These are phyloP conservation scores for Latrodectus elegans DNA, from an alignment of 2,888 invertebrate species.

Conservation along the genomic window DNA sequence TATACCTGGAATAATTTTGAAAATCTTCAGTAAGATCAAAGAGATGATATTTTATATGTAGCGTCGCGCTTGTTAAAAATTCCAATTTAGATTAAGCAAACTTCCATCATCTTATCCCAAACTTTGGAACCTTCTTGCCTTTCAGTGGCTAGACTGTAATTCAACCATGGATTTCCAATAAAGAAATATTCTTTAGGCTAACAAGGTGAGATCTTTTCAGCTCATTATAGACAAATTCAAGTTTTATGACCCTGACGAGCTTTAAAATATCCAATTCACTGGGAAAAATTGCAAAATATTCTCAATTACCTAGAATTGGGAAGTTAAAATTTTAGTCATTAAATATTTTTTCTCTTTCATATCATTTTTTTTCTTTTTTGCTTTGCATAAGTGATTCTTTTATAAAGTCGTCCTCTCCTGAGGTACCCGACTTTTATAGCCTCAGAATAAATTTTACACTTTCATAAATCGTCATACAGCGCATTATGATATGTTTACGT, in stretches of 20 bases:
- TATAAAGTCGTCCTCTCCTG: neutral
- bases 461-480: neutral
- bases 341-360: conserved; percentile 3
- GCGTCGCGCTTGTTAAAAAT: neutral
- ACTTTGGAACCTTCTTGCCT: neutral
- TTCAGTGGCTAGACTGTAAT: neutral
- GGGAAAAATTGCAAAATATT: conserved; percentile 27
- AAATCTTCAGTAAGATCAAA: neutral
- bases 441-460: neutral
- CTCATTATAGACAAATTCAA: conserved; percentile 44
- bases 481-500: neutral
- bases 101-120: neutral
- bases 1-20: neutral
- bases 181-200: conserved; percentile 17
- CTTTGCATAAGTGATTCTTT: neutral
- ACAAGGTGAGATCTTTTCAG: conserved; percentile 36
- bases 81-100: conserved; percentile 1
- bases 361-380: neutral
- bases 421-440: neutral
- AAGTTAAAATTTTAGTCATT: conserved; percentile 40
- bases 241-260: conserved; percentile 22
- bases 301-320: conserved; percentile 23
- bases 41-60: neutral
- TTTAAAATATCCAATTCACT: conserved; percentile 10
- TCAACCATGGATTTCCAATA: conserved; percentile 26